Evolutionary conservation across 2,797 vertebrate genomes (phyloP), one percentile per base, ranked within the genome.

Genomic region (Coregonus ussuriensis): DNA sequence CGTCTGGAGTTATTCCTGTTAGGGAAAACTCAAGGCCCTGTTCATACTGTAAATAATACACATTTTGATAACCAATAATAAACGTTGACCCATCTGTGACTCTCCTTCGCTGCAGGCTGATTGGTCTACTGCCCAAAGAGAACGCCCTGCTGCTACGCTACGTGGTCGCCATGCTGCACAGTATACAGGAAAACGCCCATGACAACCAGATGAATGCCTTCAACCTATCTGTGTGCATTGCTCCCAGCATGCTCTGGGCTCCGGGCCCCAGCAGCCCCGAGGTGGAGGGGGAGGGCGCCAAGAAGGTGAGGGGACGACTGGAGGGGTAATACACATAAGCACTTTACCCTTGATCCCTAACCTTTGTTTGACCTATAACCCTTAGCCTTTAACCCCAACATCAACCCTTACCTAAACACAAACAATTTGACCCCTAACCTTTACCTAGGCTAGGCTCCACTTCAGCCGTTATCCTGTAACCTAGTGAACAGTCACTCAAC

Each of bases 161-260:
- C 86, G 91, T 98, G 79, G 88, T 98, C 65, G 95, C 95, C 2
- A 85, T 98, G 33, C 92, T 99, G 72, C 89, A 95, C 59, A 94
- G 91, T 4, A 95, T 98, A 86, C 93, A 96, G 77, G 90, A 93
- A 79, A 92, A 95, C 21, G 95, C 96, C 16, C 90, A 94, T 0
- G 94, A 95, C 85, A 98, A 98, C 91, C 97, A 98, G 92, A 98
- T 99, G 97, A 98, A 95, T 0, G 95, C 94, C 0, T 97, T 97
- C 87, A 99, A 99, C 77, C 85, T 98, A 74, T 94, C 97, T 0
- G 94, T 99, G 81, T 99, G 98, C 91, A 97, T 98, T 6, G 95
- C 97, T 80, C 97, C 97, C 77, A 98, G 97, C 88, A 89, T 98
- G 89, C 96, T 99, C 16, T 99, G 96, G 95, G 94, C 96, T 73